phyloP scores from a whole-genome alignment of 2,888 invertebrate species.

The Conistra vaccinii region DNA sequence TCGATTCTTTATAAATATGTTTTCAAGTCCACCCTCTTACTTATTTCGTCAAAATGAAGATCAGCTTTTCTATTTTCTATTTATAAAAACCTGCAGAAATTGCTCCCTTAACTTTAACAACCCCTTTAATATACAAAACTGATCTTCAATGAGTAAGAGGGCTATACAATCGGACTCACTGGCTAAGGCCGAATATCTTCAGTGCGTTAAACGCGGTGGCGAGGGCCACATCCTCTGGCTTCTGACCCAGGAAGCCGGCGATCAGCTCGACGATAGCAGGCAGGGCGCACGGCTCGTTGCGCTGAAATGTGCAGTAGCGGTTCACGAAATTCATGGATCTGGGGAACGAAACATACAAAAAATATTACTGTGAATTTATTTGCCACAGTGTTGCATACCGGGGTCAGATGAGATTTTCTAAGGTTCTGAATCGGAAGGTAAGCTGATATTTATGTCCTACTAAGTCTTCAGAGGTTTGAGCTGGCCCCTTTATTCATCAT shows the following conservation, averaged over 20 bases:
- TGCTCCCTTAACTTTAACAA: neutral
- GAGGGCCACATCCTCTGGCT: slow-evolving; percentile 97
- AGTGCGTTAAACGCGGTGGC: slow-evolving; percentile 98
- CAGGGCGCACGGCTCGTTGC: slow-evolving; percentile 98
- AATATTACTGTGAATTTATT: neutral
- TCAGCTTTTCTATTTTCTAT: neutral
- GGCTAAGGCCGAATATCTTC: slow-evolving; percentile 96
- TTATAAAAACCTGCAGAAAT: neutral
- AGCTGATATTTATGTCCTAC: neutral
- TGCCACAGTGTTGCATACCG: neutral
- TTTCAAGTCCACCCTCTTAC: slow-evolving; percentile 39
- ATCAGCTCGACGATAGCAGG: slow-evolving; percentile 98
- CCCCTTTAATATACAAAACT: neutral
- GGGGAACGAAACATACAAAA: slow-evolving; percentile 48
- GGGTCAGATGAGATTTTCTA: neutral
- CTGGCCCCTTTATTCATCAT: too few relatives aligned
- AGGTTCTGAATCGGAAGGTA: neutral
- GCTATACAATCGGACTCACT: slow-evolving; percentile 81
- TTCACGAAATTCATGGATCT: slow-evolving; percentile 95
- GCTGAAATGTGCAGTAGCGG: slow-evolving; percentile 98
- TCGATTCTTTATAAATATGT: slow-evolving; percentile 61
- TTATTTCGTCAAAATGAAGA: neutral
- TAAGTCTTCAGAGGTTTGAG: neutral
- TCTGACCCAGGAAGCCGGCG: slow-evolving; percentile 96
- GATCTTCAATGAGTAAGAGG: slow-evolving; percentile 21